These are phyloP conservation scores for Suillia variegata DNA, from an alignment of 2,888 invertebrate genomes.

Conservation along the genomic window DNA sequence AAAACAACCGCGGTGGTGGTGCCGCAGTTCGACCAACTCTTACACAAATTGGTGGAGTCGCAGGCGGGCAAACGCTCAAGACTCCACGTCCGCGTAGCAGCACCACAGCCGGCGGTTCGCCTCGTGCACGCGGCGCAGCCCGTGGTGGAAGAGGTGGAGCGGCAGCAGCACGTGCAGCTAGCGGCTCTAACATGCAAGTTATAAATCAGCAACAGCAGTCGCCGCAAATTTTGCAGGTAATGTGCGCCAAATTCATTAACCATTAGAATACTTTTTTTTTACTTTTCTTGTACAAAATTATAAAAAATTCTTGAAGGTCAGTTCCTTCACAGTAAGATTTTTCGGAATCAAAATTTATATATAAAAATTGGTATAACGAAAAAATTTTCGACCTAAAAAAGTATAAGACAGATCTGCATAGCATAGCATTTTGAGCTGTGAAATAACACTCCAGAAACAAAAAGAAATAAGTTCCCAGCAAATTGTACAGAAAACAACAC, in stretches of 20 bases:
- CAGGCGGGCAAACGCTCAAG: slow-evolving; percentile 29
- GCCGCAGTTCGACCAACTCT: slow-evolving; percentile 19
- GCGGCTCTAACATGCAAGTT: slow-evolving; percentile 15
- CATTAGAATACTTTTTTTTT: too few relatives aligned
- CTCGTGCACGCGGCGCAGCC: slow-evolving; percentile 29
- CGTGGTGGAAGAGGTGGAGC: slow-evolving; percentile 32
- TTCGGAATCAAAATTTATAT: too few relatives aligned
- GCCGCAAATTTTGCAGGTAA: slow-evolving; percentile 12
- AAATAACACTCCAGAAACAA: too few relatives aligned
- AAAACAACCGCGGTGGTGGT: slow-evolving; percentile 22
- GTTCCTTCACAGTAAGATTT: too few relatives aligned
- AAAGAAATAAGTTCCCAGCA: too few relatives aligned
- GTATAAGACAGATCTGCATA: too few relatives aligned
- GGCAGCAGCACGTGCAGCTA: slow-evolving; percentile 21
- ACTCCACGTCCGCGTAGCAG: slow-evolving; percentile 33
- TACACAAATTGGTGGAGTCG: slow-evolving; percentile 24
- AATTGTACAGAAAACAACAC: too few relatives aligned
- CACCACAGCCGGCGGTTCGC: slow-evolving; percentile 24
- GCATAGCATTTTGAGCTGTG: too few relatives aligned
- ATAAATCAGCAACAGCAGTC: slow-evolving; percentile 15
- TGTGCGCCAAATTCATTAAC: slow-evolving; percentile 9
- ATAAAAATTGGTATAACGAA: too few relatives aligned
- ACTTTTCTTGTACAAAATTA: too few relatives aligned
- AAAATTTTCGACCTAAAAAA: too few relatives aligned
- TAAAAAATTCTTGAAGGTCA: too few relatives aligned